These are phyloP conservation scores for Idaea aversata DNA, from an alignment of 2,888 invertebrate genomes.

Conservation along the genomic window DNA sequence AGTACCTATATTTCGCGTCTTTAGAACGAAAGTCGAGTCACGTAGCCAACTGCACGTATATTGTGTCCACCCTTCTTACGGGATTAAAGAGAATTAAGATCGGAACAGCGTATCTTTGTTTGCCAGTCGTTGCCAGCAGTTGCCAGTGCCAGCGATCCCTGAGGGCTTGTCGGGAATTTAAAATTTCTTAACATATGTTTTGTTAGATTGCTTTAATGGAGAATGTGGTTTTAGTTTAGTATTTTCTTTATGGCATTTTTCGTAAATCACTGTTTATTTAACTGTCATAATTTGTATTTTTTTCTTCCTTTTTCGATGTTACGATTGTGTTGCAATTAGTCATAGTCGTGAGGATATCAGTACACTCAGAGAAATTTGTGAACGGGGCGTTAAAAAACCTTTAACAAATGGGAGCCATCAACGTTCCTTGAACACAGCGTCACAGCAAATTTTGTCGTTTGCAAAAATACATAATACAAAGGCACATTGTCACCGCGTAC, in stretches of 20 bases:
- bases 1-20: neutral
- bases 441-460: too few relatives aligned
- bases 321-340: too few relatives aligned
- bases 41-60: conserved; percentile 49
- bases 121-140: conserved; percentile 42
- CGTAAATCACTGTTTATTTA: neutral
- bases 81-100: conserved; percentile 22
- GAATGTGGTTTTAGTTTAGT: neutral
- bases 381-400: too few relatives aligned
- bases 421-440: too few relatives aligned
- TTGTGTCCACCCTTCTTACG: conserved; percentile 66
- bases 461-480: too few relatives aligned
- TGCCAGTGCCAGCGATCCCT: conserved; percentile 39
- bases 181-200: conserved; percentile 17
- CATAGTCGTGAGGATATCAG: too few relatives aligned
- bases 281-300: neutral
- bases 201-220: conserved; percentile 2
- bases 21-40: conserved; percentile 43
- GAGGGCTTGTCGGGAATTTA: conserved; percentile 37
- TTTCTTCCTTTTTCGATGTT: too few relatives aligned
- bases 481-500: too few relatives aligned
- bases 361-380: too few relatives aligned
- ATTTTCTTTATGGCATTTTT: neutral
- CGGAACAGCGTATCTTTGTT: conserved; percentile 55
- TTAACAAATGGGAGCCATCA: too few relatives aligned